Percentiles rank a stretch among this genome's conserved stretches.
phyloP scores from a whole-genome alignment of 1,140 invertebrate genomes.

The Daktulosphaira vitifoliae region DNA sequence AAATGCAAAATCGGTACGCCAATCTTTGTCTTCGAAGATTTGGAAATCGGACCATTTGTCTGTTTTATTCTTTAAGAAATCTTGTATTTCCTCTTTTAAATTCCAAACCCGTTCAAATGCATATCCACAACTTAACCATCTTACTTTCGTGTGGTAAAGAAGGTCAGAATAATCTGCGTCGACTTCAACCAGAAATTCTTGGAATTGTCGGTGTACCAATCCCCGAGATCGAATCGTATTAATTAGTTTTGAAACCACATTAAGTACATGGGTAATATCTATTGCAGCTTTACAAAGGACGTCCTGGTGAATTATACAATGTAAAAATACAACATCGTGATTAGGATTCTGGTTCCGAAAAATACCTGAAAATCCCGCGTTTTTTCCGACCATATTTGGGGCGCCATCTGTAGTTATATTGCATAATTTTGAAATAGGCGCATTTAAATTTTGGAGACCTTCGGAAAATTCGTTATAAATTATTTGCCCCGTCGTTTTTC shows the following conservation, averaged over 20 bases:
- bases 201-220: no score
- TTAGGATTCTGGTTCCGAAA: slow-evolving; percentile 17
- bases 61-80: no score
- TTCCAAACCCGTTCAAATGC: no score
- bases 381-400: slow-evolving; percentile 2
- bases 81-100: no score
- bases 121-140: no score
- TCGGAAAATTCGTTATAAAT: slow-evolving; percentile 38
- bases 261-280: slow-evolving; percentile 13
- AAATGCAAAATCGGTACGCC: no score
- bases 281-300: slow-evolving; percentile 15
- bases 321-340: slow-evolving; percentile 25
- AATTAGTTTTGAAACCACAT: no score
- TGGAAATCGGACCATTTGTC: no score
- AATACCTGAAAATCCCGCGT: slow-evolving; percentile 7
- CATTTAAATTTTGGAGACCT: slow-evolving; percentile 19
- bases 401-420: slow-evolving; percentile 10
- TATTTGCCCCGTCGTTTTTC: slow-evolving; percentile 40
- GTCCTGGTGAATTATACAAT: slow-evolving; percentile 24
- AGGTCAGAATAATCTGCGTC: slow-evolving; percentile 20
- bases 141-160: no score
- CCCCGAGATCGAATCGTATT: slow-evolving; percentile 18
- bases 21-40: no score
- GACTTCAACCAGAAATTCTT: no score
- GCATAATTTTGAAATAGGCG: slow-evolving; percentile 14